Percentiles rank a stretch among this genome's conserved stretches.
Conservation (phyloP, 2,888 invertebrate species). For the Ashinkailepas kermadecensis region DNA sequence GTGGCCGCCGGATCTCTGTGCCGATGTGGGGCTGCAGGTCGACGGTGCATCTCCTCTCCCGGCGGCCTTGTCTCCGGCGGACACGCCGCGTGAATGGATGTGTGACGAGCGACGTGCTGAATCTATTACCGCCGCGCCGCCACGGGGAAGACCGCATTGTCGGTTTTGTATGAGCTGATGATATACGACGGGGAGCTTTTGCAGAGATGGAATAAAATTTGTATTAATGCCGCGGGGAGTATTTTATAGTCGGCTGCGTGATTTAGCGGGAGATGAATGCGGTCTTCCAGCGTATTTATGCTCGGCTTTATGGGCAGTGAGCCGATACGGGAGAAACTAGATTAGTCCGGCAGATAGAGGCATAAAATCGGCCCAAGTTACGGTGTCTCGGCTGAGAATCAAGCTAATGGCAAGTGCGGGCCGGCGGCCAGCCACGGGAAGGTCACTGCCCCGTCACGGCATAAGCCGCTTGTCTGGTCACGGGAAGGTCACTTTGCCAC, state of each 20-base stretch:
- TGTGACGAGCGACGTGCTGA: not conserved
- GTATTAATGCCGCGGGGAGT: constrained; percentile 11
- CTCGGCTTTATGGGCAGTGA: not conserved
- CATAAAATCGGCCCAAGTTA: not conserved
- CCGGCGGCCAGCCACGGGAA: not conserved
- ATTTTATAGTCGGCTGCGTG: not conserved
- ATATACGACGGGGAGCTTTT: not conserved
- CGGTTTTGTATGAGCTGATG: constrained; percentile 16
- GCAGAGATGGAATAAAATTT: constrained; percentile 18
- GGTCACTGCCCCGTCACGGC: no score
- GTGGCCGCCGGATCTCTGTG: not conserved
- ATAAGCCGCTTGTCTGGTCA: no score
- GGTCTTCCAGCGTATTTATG: not conserved
- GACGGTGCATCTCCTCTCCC: not conserved
- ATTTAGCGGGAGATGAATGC: not conserved
- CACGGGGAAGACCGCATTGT: not conserved
- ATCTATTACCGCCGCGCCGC: not conserved
- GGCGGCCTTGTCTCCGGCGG: not conserved
- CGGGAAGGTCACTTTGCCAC: no score
- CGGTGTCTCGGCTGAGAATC: not conserved
- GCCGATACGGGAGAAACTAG: not conserved
- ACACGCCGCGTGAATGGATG: not conserved
- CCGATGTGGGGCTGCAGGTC: not conserved
- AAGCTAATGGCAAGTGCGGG: not conserved
- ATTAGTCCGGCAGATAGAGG: constrained; percentile 6